Evolutionary conservation across 2,113 vertebrate genomes (phyloP).

Genomic region (Cyanoliseus patagonus): DNA sequence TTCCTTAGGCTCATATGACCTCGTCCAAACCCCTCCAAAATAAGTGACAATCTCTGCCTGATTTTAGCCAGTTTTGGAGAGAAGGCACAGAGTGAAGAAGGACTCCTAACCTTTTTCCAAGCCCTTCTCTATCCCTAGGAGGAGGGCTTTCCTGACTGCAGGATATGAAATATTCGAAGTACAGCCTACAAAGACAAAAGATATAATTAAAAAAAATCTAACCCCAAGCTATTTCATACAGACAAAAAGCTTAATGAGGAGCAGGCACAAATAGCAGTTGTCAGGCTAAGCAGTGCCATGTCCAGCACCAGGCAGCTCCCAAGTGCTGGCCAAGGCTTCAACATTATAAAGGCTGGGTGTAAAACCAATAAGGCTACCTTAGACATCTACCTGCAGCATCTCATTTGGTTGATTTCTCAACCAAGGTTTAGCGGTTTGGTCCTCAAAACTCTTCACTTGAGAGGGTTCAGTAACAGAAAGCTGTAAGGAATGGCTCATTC

Average conservation of each 20-base stretch:
- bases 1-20: neutral
- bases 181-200: neutral
- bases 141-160: neutral
- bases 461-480: neutral
- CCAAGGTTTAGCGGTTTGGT: neutral
- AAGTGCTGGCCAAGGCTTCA: accelerated
- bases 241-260: neutral
- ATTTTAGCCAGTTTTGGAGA: neutral
- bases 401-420: neutral
- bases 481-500: neutral
- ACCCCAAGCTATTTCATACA: neutral
- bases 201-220: neutral
- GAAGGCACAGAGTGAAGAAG: neutral
- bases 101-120: neutral
- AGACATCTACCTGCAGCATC: neutral
- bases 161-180: neutral
- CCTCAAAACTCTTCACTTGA: neutral
- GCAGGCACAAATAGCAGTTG: neutral
- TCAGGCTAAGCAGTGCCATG: neutral
- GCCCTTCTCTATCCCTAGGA: neutral
- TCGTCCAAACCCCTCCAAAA: neutral
- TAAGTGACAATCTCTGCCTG: neutral
- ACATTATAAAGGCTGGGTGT: neutral
- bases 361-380: neutral
- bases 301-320: neutral